Conservation (phyloP, 2,113 vertebrate species). For the Rhinolophus ferrumequinum region DNA sequence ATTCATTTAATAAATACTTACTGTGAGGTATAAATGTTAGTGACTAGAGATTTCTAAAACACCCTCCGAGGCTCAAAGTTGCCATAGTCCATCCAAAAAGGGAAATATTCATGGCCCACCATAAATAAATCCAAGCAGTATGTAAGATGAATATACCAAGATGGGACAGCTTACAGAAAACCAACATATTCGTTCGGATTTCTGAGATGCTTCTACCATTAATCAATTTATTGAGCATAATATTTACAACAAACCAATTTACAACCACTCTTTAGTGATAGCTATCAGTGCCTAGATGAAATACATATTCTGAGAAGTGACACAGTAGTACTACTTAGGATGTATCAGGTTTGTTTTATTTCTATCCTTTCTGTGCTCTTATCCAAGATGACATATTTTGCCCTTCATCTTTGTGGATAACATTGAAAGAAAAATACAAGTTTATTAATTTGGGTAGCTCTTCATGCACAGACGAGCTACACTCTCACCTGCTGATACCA, state of each 20-base stretch:
- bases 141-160: background rate
- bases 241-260: background rate
- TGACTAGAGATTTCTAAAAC: background rate
- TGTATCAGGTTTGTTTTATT: background rate
- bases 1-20: background rate
- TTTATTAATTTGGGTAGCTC: constrained; percentile 63
- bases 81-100: background rate
- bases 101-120: background rate
- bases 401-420: constrained; percentile 60
- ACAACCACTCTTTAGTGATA: background rate
- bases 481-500: constrained; percentile 72
- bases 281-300: background rate
- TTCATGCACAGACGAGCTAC: constrained; percentile 74
- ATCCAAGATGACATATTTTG: constrained; percentile 68
- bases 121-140: background rate
- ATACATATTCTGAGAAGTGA: background rate
- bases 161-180: background rate
- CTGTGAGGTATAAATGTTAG: background rate
- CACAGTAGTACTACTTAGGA: background rate
- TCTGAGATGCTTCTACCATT: background rate
- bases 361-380: constrained; percentile 62
- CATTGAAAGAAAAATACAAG: constrained; percentile 64
- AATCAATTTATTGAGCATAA: background rate
- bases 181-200: background rate
- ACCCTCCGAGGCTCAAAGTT: background rate